Percentiles rank a stretch among this genome's conserved stretches.
Evolutionary conservation across 2,888 invertebrate genomes (phyloP).

Genomic region (Zaprionus obscuricornis): DNA sequence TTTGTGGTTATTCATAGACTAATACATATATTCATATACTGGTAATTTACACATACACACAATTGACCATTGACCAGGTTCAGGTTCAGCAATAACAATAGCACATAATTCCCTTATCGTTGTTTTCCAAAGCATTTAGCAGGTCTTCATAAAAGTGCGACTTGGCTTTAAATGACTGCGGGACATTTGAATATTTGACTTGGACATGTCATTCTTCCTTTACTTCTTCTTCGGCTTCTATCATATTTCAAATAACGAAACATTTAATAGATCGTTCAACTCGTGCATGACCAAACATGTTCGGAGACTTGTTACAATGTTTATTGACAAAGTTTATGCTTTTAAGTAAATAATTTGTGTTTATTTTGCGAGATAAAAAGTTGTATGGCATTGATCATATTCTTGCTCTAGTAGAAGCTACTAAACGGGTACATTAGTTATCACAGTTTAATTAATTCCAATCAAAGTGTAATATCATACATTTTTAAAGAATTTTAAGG

Average conservation of each 20-base stretch:
- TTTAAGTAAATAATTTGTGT: conserved; percentile 35
- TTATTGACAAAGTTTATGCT: conserved; percentile 56
- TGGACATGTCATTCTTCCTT: conserved; percentile 20
- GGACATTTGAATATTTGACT: conserved; percentile 44
- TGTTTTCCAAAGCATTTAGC: conserved; percentile 63
- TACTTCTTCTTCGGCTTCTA: conserved; percentile 4
- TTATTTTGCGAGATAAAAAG: conserved; percentile 19
- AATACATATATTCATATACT: too few relatives aligned
- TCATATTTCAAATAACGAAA: conserved; percentile 13
- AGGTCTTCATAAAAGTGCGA: conserved; percentile 44
- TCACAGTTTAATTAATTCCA: too few relatives aligned
- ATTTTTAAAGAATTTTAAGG: too few relatives aligned
- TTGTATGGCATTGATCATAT: conserved; percentile 10
- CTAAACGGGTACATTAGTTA: not conserved
- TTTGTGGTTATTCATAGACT: too few relatives aligned
- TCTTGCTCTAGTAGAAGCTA: not conserved
- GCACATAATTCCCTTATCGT: not conserved
- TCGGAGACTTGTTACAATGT: conserved; percentile 44
- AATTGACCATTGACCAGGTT: too few relatives aligned
- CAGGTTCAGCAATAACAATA: conserved; percentile 47
- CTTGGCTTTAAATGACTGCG: conserved; percentile 37
- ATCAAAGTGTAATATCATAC: too few relatives aligned
- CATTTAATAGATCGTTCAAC: conserved; percentile 60
- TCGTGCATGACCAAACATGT: conserved; percentile 33
- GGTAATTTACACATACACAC: too few relatives aligned